Conservation (phyloP, 1,140 invertebrate genomes). For the Nymphalis io region DNA sequence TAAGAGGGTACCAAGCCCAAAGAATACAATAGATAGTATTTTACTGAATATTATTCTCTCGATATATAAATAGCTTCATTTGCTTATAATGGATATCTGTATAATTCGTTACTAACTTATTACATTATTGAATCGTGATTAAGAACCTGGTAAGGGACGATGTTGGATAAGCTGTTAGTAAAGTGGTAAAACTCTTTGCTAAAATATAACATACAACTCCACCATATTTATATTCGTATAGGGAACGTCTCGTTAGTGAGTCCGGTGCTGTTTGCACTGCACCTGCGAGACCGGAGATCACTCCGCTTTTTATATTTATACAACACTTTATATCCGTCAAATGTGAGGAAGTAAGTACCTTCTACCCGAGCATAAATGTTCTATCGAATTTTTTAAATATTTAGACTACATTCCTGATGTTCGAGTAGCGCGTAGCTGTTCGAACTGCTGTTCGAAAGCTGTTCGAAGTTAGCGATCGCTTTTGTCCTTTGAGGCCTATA, state of each 20-base stretch:
- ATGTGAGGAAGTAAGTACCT: not conserved
- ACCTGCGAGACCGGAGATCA: not conserved
- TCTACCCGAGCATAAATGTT: not conserved
- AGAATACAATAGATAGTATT: too few relatives aligned
- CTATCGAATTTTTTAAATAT: not conserved
- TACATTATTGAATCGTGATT: too few relatives aligned
- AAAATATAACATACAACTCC: too few relatives aligned
- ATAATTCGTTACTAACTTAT: too few relatives aligned
- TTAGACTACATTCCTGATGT: not conserved
- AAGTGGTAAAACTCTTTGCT: too few relatives aligned
- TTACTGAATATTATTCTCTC: too few relatives aligned
- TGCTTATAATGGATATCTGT: too few relatives aligned
- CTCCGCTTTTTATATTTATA: slow-evolving; percentile 3
- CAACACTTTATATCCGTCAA: not conserved
- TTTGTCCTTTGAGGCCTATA: not conserved
- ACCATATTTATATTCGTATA: not conserved
- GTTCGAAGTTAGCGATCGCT: not conserved
- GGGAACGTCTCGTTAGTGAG: not conserved
- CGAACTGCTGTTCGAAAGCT: not conserved
- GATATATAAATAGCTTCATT: too few relatives aligned
- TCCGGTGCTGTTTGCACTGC: slow-evolving; percentile 2
- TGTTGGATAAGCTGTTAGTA: too few relatives aligned
- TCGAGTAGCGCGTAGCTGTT: not conserved
- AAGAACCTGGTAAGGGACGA: too few relatives aligned
- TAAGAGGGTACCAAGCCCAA: too few relatives aligned